phyloP scores from a whole-genome alignment of 2,888 invertebrate species.

The Acanthosepion lycidas region DNA sequence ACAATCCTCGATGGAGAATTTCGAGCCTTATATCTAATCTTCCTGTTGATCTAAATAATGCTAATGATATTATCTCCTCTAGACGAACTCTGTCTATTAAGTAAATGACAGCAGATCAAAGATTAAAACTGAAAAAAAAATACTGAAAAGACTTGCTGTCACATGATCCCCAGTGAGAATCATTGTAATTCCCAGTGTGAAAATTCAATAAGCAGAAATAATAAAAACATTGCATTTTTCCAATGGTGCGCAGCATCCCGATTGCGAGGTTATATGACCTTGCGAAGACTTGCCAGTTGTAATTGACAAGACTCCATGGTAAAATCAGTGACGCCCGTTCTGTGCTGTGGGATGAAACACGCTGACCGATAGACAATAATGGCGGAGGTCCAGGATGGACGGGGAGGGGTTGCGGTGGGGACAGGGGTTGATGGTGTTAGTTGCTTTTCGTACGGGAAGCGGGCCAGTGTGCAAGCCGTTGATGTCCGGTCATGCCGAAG shows the following conservation, averaged over 20 bases:
- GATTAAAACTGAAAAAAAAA: no score
- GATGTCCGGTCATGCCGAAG: conserved; percentile 33
- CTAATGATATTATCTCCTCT: no score
- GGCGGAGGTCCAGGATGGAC: background rate
- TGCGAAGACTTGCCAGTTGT: background rate
- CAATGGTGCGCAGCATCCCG: background rate
- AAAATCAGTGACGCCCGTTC: background rate
- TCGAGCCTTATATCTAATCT: no score
- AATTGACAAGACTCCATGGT: background rate
- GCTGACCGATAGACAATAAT: background rate
- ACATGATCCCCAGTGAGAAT: no score
- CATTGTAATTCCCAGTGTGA: no score
- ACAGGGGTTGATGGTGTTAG: background rate
- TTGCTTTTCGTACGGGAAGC: background rate
- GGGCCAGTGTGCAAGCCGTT: background rate
- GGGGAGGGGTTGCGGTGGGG: no score
- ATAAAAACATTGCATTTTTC: background rate
- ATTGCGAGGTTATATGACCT: background rate
- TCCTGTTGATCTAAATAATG: no score
- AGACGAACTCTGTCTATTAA: no score
- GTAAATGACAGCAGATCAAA: no score
- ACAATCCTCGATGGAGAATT: no score
- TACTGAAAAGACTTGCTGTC: no score
- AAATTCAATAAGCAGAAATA: no score
- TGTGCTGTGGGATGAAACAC: background rate